Conservation (phyloP, 2,797 vertebrate species). For the Cirrhinus molitorella region DNA sequence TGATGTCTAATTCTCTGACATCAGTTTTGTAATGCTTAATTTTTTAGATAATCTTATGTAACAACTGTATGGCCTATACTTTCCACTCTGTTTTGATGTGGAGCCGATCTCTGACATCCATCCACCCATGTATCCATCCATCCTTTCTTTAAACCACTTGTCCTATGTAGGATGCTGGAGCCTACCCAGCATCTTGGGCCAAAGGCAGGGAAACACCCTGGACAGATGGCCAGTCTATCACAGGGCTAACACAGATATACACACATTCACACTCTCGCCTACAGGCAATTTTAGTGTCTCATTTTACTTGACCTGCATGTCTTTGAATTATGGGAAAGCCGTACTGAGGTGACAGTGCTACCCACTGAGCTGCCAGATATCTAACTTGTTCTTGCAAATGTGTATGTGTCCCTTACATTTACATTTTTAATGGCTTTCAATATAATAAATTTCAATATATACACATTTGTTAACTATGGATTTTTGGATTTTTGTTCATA, state of each 20-base stretch:
- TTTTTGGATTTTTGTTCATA: too few species aligned
- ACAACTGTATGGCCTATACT: background rate
- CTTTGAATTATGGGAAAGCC: background rate
- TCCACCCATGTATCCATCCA: background rate
- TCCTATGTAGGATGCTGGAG: background rate
- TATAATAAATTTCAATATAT: too few species aligned
- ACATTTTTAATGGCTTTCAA: background rate
- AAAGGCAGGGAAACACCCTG: slow-evolving; percentile 9
- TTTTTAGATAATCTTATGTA: background rate
- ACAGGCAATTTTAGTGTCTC: background rate
- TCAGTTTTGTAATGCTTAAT: background rate
- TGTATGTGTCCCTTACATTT: background rate
- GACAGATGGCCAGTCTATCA: slow-evolving; percentile 9
- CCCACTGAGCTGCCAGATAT: background rate
- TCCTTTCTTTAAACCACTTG: background rate
- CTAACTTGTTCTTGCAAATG: background rate
- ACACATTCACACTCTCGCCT: slow-evolving; percentile 4
- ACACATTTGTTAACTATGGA: too few species aligned
- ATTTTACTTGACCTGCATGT: slow-evolving; percentile 22
- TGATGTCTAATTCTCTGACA: background rate
- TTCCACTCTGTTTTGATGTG: background rate
- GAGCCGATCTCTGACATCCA: background rate
- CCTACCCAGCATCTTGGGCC: background rate
- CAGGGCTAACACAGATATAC: slow-evolving; percentile 9
- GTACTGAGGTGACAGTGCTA: background rate